Percentiles rank a stretch among this genome's conserved stretches.
Conservation (phyloP, 2,113 vertebrate genomes). For the Tychaedon coryphoeus region DNA sequence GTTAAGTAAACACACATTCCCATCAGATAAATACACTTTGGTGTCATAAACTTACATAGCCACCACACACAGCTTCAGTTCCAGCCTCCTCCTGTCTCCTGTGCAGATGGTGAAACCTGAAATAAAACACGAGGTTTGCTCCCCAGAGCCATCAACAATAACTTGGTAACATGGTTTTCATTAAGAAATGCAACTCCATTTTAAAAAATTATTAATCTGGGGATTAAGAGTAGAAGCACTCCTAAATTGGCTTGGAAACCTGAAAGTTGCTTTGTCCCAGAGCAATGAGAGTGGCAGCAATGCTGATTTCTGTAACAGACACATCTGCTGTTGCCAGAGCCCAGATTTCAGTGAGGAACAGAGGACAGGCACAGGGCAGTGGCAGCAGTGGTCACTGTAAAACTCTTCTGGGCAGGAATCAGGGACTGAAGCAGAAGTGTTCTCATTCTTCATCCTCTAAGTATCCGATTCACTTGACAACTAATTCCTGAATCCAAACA, state of each 20-base stretch:
- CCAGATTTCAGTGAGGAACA: neutral
- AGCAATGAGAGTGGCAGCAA: neutral
- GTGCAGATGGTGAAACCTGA: constrained; percentile 56
- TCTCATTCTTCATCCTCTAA: neutral
- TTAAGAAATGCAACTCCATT: neutral
- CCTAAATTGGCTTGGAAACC: neutral
- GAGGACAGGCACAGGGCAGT: neutral
- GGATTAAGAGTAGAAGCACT: neutral
- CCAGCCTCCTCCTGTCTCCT: constrained; percentile 64
- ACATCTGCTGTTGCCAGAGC: neutral
- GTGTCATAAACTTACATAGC: constrained; percentile 65
- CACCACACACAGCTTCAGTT: constrained; percentile 52
- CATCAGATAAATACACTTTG: constrained; percentile 67
- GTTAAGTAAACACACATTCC: constrained; percentile 30
- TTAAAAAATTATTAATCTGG: neutral
- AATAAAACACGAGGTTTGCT: neutral
- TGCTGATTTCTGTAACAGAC: neutral
- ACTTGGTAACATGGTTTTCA: neutral
- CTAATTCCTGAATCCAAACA: neutral
- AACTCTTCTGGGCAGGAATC: neutral
- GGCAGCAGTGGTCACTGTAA: neutral
- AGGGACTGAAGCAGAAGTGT: neutral
- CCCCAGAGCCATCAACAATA: neutral
- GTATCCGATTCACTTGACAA: neutral
- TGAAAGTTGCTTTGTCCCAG: neutral